These are phyloP conservation scores for Mimachlamys varia DNA, from an alignment of 2,888 invertebrate genomes.

Conservation along the genomic window DNA sequence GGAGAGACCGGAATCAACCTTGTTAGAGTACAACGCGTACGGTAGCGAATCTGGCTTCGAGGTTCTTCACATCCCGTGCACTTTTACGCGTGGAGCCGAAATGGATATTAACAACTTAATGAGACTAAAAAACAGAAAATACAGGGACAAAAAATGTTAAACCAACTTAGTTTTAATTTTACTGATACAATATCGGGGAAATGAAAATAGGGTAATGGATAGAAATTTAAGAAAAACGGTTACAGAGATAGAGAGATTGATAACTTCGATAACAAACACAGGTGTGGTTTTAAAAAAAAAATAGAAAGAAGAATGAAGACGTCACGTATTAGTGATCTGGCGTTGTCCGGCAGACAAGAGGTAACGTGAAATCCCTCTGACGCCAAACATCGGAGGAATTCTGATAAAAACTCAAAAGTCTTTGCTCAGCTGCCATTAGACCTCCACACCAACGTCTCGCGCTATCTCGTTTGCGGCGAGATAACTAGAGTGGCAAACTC, in stretches of 20 bases:
- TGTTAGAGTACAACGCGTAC: not conserved
- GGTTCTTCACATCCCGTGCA: not conserved
- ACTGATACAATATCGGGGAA: not conserved
- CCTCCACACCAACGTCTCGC: slow-evolving; percentile 14
- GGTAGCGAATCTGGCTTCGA: not conserved
- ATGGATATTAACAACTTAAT: not conserved
- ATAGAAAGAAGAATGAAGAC: too few relatives aligned
- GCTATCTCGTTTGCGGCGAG: slow-evolving; percentile 24
- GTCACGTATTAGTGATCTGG: not conserved
- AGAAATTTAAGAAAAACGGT: not conserved
- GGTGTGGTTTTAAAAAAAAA: not conserved
- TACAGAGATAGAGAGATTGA: slow-evolving; percentile 11
- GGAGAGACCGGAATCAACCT: not conserved
- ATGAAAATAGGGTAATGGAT: not conserved
- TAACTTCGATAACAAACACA: not conserved
- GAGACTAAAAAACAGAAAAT: not conserved
- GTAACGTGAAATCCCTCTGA: not conserved
- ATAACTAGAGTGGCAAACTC: slow-evolving; percentile 2
- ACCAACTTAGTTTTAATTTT: not conserved
- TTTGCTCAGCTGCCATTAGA: not conserved
- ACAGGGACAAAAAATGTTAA: not conserved
- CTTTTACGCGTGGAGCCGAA: not conserved
- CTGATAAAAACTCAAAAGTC: not conserved
- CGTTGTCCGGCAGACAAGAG: not conserved
- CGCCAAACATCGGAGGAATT: slow-evolving; percentile 26